A percentile compares a stretch with the other conserved stretches of the same genome.
These are phyloP conservation scores for Diarsia dahlii DNA, from an alignment of 2,888 invertebrate species.

Conservation along the genomic window DNA sequence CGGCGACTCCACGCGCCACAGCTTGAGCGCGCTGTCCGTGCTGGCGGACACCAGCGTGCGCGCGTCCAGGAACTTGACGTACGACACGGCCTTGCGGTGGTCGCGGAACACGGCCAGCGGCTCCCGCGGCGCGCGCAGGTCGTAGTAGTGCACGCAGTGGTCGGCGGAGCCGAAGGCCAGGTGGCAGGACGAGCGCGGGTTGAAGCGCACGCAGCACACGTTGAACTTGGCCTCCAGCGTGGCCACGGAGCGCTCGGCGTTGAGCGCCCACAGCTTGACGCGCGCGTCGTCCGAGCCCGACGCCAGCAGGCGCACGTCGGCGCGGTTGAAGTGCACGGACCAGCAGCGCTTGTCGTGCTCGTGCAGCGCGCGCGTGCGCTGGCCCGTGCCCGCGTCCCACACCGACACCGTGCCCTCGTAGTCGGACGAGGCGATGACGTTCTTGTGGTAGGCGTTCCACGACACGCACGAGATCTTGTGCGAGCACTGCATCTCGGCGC, in stretches of 20 bases:
- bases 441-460: constrained; percentile 97
- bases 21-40: constrained; percentile 96
- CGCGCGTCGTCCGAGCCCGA: constrained; percentile 98
- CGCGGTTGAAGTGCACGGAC: constrained; percentile 98
- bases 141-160: constrained; percentile 99
- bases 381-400: constrained; percentile 96
- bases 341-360: constrained; percentile 99
- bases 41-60: constrained; percentile 97
- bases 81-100: constrained; percentile 98
- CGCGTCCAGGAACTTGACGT: constrained; percentile 94
- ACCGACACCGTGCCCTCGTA: constrained; percentile 98
- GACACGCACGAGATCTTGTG: constrained; percentile 98
- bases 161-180: constrained; percentile 99
- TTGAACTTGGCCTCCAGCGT: constrained; percentile 98
- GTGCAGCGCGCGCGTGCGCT: constrained; percentile 92
- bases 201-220: constrained; percentile 97
- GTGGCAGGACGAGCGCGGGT: constrained; percentile 94
- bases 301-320: constrained; percentile 97
- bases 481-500: constrained; percentile 96
- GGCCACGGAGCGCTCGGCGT: constrained; percentile 94
- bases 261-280: constrained; percentile 98
- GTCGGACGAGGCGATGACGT: constrained; percentile 96
- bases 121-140: constrained; percentile 95
- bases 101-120: constrained; percentile 96
- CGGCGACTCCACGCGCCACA: constrained; percentile 96